These are phyloP conservation scores for Sinohyriopsis cumingii DNA, from an alignment of 2,888 invertebrate species.

Conservation along the genomic window DNA sequence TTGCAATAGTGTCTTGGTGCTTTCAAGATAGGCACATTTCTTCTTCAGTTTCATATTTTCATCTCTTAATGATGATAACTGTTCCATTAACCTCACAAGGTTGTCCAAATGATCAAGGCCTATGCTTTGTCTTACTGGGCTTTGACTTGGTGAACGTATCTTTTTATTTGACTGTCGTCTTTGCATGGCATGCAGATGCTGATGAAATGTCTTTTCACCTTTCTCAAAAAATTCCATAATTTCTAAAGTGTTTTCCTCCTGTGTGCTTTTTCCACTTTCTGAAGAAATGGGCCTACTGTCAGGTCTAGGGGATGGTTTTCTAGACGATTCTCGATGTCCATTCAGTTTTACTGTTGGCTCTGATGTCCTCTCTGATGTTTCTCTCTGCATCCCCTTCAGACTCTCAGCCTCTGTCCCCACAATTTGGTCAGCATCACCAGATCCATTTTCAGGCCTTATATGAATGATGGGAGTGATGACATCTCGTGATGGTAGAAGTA, in stretches of 20 bases:
- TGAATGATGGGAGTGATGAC: slow-evolving; percentile 34
- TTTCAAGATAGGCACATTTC: slow-evolving; percentile 82
- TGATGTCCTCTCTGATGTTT: slow-evolving; percentile 5
- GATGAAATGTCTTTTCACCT: slow-evolving; percentile 42
- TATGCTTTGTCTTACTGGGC: slow-evolving; percentile 54
- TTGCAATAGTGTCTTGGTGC: slow-evolving; percentile 77
- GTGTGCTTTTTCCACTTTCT: slow-evolving; percentile 31
- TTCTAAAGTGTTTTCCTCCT: slow-evolving; percentile 48
- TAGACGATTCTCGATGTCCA: slow-evolving; percentile 3
- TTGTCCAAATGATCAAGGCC: slow-evolving; percentile 86
- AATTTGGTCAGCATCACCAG: slow-evolving; percentile 46
- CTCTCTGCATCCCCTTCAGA: neutral
- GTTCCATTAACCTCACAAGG: slow-evolving; percentile 84
- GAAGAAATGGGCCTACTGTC: slow-evolving; percentile 25
- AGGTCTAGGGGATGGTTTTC: slow-evolving; percentile 28
- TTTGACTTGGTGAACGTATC: slow-evolving; percentile 54
- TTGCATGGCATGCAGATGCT: slow-evolving; percentile 12
- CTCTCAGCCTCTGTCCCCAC: slow-evolving; percentile 49
- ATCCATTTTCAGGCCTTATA: slow-evolving; percentile 33
- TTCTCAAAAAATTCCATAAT: slow-evolving; percentile 62
- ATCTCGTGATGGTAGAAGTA: slow-evolving; percentile 18
- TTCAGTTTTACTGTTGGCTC: neutral
- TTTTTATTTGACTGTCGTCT: slow-evolving; percentile 32
- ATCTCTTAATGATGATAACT: slow-evolving; percentile 81
- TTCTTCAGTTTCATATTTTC: slow-evolving; percentile 81